Evolutionary conservation across 2,113 vertebrate species (phyloP).

Genomic region (Rhinopithecus roxellana): DNA sequence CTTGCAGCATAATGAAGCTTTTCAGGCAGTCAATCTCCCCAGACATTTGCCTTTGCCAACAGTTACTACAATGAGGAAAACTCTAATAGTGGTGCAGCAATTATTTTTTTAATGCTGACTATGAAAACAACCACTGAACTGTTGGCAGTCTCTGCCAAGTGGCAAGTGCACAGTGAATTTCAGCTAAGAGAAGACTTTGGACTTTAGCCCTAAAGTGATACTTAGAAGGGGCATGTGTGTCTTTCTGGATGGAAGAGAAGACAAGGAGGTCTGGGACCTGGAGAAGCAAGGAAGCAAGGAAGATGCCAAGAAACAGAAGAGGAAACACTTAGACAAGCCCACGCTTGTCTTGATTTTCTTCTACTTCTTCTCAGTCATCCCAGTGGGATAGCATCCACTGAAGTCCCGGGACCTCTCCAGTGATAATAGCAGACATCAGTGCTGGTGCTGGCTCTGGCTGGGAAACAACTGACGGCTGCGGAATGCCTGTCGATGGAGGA

Average conservation of each 20-base stretch:
- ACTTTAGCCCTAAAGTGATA: conserved; percentile 31
- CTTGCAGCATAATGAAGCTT: conserved; percentile 77
- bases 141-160: conserved; percentile 23
- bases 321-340: neutral
- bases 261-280: neutral
- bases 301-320: neutral
- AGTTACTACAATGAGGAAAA: conserved; percentile 79
- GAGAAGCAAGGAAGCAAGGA: neutral
- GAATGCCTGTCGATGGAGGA: neutral
- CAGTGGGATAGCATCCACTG: neutral
- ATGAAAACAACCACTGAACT: conserved; percentile 55
- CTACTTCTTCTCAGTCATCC: neutral
- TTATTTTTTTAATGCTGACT: conserved; percentile 59
- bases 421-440: neutral
- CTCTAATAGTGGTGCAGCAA: conserved; percentile 66
- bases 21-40: conserved; percentile 71
- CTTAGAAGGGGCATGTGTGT: neutral
- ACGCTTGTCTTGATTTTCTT: neutral
- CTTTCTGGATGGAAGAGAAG: neutral
- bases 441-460: neutral
- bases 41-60: conserved; percentile 75
- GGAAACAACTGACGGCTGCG: neutral
- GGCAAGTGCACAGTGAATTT: conserved; percentile 23
- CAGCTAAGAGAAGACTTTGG: conserved; percentile 52
- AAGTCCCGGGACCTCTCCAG: neutral